phyloP scores from a whole-genome alignment of 2,113 vertebrate species.

The human region DNA sequence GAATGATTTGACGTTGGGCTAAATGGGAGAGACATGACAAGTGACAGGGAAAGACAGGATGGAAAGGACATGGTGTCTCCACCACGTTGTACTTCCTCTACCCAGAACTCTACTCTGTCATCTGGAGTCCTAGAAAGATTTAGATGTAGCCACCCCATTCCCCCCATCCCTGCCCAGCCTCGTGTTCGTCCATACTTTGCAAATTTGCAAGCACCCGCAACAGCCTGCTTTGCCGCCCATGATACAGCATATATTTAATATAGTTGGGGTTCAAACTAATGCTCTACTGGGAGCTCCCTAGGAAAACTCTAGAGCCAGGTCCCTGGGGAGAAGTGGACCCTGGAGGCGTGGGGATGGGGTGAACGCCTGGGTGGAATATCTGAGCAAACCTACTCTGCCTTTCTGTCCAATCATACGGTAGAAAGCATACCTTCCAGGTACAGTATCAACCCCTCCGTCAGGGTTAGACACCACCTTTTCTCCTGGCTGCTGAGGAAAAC shows the following conservation, averaged over 20 bases:
- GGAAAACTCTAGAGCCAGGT: neutral
- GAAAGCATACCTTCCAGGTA: neutral
- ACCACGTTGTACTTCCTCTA: rapidly evolving
- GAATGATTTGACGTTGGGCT: too few relatives aligned
- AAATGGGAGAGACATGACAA: neutral
- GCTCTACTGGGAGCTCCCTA: neutral
- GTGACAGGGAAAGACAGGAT: rapidly evolving
- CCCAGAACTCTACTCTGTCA: neutral
- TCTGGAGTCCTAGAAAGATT: neutral
- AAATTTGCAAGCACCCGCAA: rapidly evolving
- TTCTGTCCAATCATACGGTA: neutral
- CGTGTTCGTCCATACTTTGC: rapidly evolving
- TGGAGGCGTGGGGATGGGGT: neutral
- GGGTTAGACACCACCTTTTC: neutral
- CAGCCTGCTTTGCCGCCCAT: neutral
- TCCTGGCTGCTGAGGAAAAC: neutral
- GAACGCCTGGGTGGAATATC: neutral
- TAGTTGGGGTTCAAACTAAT: neutral
- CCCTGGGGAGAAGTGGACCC: neutral
- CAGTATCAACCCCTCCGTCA: neutral
- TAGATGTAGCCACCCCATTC: rapidly evolving
- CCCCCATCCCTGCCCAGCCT: neutral
- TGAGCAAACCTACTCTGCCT: neutral
- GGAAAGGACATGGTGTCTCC: neutral
- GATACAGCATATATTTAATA: rapidly evolving